Base-by-base conservation (phyloP, 2,113 vertebrate genomes). In the Tachycineta bicolor region DNA sequence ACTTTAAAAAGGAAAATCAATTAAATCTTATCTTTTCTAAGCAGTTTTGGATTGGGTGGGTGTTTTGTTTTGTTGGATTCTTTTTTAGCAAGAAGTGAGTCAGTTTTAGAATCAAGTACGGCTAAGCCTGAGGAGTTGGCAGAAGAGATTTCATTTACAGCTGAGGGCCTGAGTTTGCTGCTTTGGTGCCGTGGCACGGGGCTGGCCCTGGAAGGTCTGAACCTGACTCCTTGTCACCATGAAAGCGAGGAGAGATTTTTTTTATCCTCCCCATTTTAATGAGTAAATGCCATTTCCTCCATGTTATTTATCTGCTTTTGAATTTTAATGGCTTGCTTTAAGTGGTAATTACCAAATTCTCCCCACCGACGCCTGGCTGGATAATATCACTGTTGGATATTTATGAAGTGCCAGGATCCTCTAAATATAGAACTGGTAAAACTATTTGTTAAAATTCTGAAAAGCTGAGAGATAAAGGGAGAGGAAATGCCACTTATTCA, bases 401-500 rank as follows among this genome's bases (percentile, higher is more conserved):
- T 97, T 97, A 97, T 96, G 95, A 93, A 96, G 93, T 95, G 93
- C 95, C 92, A 83, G 76, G 82, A 86, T 94, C 80, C 87, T 96
- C 96, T 97, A 96, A 96, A 96, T 97, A 97, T 96, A 96, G 95
- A 95, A 97, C 82, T 86, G 83, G 79, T 95, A 92, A 60, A 96
- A 93, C 93, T 97, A 94, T 97, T 97, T 95, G 92, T 97, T 96
- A 97, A 93, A 96, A 94, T 90, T 95, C 89, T 94, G 96, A 94
- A 95, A 87, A 95, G 94, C 91, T 74, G 90, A 63, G 86, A 96
- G 95, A 96, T 89, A 97, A 96, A 95, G 77, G 47, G 87, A 95
- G 73, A 96, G 90, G 89, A 96, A 97, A 96, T 93, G 95, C 96
- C 78, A 88, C 65, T 95, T 96, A 96, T 82, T 96, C 96, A 97